These are phyloP conservation scores for Tipula confusa DNA, from an alignment of 2,888 invertebrate genomes.

Conservation along the genomic window DNA sequence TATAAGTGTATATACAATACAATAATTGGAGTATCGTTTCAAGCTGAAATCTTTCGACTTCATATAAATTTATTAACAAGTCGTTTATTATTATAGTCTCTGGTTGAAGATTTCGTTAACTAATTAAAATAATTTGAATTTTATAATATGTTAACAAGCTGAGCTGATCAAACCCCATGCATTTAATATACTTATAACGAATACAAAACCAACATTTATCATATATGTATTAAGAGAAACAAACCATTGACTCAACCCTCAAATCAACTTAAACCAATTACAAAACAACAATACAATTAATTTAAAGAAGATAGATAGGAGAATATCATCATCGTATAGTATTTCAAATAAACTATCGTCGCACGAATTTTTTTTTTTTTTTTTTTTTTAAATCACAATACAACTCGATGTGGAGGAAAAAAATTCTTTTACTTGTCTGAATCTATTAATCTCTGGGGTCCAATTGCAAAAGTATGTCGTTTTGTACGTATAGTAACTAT, in stretches of 20 bases:
- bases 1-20: neutral
- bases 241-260: neutral
- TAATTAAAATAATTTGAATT: constrained; percentile 25
- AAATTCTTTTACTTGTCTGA: constrained; percentile 25
- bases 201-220: neutral
- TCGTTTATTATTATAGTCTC: neutral
- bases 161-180: constrained; percentile 6
- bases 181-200: neutral
- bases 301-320: neutral
- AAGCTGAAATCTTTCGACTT: neutral
- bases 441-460: constrained; percentile 9
- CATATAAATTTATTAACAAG: neutral
- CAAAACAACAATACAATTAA: neutral
- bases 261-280: neutral
- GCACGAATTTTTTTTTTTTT: neutral
- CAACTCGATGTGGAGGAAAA: neutral
- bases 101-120: neutral
- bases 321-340: neutral
- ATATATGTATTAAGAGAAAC: neutral
- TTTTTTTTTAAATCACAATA: neutral
- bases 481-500: neutral
- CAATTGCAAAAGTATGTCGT: neutral
- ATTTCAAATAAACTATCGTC: neutral
- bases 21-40: neutral
- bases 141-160: neutral